A percentile compares a stretch with the other conserved stretches of the same genome.
Conservation (phyloP, 1,140 invertebrate genomes). For the Leptinotarsa defecta region DNA sequence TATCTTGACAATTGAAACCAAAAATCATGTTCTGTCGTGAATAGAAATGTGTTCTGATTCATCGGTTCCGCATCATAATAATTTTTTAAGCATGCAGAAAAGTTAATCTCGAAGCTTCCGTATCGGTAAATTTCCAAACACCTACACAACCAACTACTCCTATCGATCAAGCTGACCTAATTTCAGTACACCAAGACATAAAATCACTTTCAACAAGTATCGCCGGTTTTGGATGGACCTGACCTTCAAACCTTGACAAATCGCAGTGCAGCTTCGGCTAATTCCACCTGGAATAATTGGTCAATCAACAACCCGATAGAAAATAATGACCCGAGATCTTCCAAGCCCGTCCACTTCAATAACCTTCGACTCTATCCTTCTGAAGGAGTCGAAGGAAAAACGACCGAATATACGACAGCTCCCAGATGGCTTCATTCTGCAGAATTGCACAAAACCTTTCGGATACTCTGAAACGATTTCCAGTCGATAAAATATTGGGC, state of each 20-base stretch:
- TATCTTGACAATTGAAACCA: no score
- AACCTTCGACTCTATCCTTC: neutral
- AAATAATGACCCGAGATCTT: neutral
- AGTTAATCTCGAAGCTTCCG: no score
- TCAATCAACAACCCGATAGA: neutral
- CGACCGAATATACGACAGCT: neutral
- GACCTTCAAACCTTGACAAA: neutral
- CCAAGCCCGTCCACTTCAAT: neutral
- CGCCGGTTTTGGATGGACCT: no score
- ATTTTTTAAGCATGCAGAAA: no score
- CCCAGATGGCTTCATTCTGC: neutral
- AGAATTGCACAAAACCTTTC: neutral
- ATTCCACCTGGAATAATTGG: constrained; percentile 2
- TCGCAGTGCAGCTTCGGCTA: neutral
- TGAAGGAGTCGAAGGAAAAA: neutral
- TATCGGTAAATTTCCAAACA: no score
- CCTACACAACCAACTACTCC: no score
- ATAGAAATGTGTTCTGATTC: no score
- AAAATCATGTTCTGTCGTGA: no score
- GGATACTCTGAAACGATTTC: neutral
- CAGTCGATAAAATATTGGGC: neutral
- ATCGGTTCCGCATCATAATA: no score
- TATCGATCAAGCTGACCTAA: no score
- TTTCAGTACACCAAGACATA: no score
- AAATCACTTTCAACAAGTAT: no score